phyloP scores from a whole-genome alignment of 2,797 vertebrate species.

The Ammospiza maritima region DNA sequence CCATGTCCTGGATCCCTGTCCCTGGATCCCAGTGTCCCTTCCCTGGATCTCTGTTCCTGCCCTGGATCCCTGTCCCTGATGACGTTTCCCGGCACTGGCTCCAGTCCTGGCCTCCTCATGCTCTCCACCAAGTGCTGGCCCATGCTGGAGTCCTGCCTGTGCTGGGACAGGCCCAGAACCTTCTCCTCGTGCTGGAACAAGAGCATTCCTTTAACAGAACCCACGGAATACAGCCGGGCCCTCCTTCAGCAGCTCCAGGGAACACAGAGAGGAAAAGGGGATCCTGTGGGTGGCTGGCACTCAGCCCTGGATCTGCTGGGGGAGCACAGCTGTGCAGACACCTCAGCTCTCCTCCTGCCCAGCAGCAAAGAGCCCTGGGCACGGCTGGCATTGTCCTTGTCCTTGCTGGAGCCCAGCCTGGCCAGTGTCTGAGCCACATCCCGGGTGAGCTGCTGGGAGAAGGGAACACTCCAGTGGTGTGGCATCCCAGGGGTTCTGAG shows the following conservation, averaged over 20 bases:
- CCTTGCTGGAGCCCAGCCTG: background rate
- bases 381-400: background rate
- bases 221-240: rapidly evolving
- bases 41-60: no score
- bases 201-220: background rate
- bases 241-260: rapidly evolving
- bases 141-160: rapidly evolving
- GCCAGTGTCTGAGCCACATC: background rate
- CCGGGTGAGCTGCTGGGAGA: background rate
- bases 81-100: background rate
- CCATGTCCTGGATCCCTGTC: background rate
- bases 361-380: background rate
- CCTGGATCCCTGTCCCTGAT: no score
- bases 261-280: rapidly evolving
- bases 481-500: background rate
- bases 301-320: rapidly evolving
- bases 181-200: rapidly evolving
- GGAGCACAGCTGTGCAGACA: background rate
- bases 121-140: background rate
- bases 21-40: background rate
- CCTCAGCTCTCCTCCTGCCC: background rate
- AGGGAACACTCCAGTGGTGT: background rate
- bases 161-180: background rate
- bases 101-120: background rate
- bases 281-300: rapidly evolving